Conservation (phyloP, 2,888 invertebrate species). For the Gasteruption jaculator region DNA sequence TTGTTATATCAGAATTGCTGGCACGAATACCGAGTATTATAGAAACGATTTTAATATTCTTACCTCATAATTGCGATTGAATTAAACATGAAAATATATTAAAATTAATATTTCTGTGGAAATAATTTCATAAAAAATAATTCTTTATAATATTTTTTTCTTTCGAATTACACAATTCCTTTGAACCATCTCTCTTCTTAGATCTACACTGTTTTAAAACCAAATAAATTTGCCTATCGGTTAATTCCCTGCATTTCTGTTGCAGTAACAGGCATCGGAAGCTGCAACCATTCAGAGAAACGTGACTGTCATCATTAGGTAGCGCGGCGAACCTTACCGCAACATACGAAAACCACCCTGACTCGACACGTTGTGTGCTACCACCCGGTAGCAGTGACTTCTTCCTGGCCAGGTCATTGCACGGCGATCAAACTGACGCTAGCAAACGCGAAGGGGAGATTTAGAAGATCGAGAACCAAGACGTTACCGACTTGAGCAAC, state of each 20-base stretch:
- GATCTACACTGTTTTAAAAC: no score
- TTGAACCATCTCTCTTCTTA: no score
- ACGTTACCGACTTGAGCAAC: constrained; percentile 44
- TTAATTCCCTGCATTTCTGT: constrained; percentile 6
- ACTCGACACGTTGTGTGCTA: constrained; percentile 46
- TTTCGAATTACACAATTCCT: no score
- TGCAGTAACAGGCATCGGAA: constrained; percentile 90
- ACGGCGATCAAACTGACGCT: constrained; percentile 44
- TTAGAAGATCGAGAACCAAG: constrained; percentile 41
- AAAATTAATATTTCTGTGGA: no score
- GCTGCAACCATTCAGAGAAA: constrained; percentile 94
- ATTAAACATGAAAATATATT: no score
- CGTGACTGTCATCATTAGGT: constrained; percentile 70
- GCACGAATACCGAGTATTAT: no score
- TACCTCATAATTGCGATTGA: no score
- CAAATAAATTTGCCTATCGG: background rate
- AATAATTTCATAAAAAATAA: no score
- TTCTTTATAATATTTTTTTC: no score
- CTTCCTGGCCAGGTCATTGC: constrained; percentile 34
- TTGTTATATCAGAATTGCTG: no score
- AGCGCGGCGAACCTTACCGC: constrained; percentile 46
- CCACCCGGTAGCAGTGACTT: constrained; percentile 40
- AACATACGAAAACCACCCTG: constrained; percentile 44
- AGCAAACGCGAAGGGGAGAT: constrained; percentile 33
- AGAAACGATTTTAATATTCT: no score